Evolutionary conservation across 2,888 invertebrate genomes (phyloP).

Genomic region (Caenorhabditis imperialis): DNA sequence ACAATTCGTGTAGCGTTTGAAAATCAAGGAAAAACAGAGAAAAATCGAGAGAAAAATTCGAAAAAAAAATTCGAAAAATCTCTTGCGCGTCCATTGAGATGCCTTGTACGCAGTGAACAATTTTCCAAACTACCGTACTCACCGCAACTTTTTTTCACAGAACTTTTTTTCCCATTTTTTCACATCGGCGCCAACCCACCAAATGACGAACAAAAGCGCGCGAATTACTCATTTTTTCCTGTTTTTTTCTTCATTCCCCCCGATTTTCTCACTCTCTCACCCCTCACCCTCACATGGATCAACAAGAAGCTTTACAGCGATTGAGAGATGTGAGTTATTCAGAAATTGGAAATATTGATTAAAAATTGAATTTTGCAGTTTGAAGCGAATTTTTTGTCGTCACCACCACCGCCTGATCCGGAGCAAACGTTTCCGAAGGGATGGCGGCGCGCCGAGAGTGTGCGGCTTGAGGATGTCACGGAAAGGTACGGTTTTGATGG

Average conservation of each 20-base stretch:
- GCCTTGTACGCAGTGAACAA: too few species aligned
- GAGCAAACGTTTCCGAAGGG: slow-evolving; percentile 14
- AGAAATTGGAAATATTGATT: neutral
- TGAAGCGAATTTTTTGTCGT: slow-evolving; percentile 37
- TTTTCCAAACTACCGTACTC: too few species aligned
- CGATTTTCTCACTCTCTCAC: neutral
- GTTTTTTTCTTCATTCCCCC: neutral
- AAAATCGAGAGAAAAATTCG: too few species aligned
- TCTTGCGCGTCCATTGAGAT: too few species aligned
- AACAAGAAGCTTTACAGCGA: slow-evolving; percentile 26
- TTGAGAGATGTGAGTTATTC: slow-evolving; percentile 37
- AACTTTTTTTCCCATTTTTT: too few species aligned
- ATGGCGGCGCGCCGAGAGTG: slow-evolving; percentile 32
- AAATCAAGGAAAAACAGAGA: too few species aligned
- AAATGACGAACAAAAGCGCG: neutral
- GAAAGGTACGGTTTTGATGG: too few species aligned
- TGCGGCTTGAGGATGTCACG: slow-evolving; percentile 6
- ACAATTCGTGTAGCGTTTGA: too few species aligned
- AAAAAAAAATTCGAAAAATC: too few species aligned
- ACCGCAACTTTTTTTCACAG: too few species aligned
- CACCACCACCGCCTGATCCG: slow-evolving; percentile 40
- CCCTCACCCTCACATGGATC: slow-evolving; percentile 9
- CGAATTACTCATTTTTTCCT: neutral
- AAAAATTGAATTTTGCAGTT: slow-evolving; percentile 15
- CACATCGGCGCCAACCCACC: too few species aligned